These are phyloP conservation scores for Prunella fulvescens DNA, from an alignment of 2,113 vertebrate genomes.

Conservation along the genomic window DNA sequence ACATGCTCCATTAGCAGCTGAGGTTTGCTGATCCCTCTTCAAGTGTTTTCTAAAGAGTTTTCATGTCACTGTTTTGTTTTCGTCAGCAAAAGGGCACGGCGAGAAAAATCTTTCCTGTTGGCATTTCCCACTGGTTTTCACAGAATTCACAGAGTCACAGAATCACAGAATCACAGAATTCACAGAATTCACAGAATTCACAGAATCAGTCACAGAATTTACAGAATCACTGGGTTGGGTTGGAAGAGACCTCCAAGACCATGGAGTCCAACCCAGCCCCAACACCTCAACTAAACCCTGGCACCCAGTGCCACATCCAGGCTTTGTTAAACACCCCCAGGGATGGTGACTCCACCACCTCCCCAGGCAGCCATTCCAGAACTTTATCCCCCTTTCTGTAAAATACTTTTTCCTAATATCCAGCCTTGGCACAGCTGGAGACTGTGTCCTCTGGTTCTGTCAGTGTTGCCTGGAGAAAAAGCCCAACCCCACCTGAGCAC, in stretches of 20 bases:
- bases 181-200: not conserved
- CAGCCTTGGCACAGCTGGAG: not conserved
- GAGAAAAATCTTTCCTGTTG: not conserved
- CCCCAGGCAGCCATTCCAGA: fast-evolving
- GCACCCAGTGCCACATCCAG: not conserved
- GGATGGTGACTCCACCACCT: not conserved
- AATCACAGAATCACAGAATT: not conserved
- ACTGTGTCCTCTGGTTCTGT: not conserved
- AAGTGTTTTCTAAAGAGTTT: not conserved
- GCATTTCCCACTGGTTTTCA: not conserved
- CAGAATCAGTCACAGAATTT: too few species aligned
- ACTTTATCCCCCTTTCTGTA: not conserved
- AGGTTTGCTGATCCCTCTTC: not conserved
- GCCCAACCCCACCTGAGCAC: not conserved
- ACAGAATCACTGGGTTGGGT: not conserved
- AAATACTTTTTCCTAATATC: not conserved
- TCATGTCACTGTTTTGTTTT: not conserved
- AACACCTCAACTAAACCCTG: not conserved
- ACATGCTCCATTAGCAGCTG: not conserved
- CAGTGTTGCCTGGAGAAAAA: not conserved
- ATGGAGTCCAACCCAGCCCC: not conserved
- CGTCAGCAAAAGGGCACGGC: not conserved
- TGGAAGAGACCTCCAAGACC: not conserved
- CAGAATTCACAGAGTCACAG: not conserved
- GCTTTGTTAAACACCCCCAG: not conserved